Percentiles rank a stretch among this genome's conserved stretches.
Conservation (phyloP, 2,113 vertebrate genomes). For the Ondatra zibethicus region DNA sequence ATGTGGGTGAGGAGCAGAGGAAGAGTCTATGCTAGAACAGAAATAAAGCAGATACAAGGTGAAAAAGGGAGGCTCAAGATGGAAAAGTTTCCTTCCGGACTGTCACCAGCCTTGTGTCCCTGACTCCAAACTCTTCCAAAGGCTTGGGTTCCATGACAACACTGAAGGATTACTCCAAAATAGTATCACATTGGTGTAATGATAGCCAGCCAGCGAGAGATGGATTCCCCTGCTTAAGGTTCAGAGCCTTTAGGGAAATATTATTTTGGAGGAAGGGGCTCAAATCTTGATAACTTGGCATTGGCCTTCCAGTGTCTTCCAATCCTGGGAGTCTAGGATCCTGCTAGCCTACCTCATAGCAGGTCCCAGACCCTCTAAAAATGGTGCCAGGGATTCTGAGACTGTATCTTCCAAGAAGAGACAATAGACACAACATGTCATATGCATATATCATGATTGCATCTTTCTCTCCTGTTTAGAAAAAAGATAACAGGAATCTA, state of each 20-base stretch:
- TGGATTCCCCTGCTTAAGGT: neutral
- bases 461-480: constrained; percentile 38
- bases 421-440: neutral
- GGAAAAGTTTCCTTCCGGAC: neutral
- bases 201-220: neutral
- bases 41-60: neutral
- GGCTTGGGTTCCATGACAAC: neutral
- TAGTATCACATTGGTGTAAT: neutral
- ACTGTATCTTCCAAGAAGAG: neutral
- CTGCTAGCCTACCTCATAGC: neutral
- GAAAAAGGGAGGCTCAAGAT: neutral
- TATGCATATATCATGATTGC: fast-evolving
- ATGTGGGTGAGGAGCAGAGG: neutral
- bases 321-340: neutral
- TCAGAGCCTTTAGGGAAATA: neutral
- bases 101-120: neutral
- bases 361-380: neutral
- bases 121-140: neutral
- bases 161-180: neutral
- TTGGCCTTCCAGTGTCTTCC: neutral
- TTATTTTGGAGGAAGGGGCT: neutral
- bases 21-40: neutral
- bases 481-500: constrained; percentile 43
- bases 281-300: neutral
- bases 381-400: neutral